Conservation (phyloP, 2,113 vertebrate species). For the Chloebia gouldiae region DNA sequence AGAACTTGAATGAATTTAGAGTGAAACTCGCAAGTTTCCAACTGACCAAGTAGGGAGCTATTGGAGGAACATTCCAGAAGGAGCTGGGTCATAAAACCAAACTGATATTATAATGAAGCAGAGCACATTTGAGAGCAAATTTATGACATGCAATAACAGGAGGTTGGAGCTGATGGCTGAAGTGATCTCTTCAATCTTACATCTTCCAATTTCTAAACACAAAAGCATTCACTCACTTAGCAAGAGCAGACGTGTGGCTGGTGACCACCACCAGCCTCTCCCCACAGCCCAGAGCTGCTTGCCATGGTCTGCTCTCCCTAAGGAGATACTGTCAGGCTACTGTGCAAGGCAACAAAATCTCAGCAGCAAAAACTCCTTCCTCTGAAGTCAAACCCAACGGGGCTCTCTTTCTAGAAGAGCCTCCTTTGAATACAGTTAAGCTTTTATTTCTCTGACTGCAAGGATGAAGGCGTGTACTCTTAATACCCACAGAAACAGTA, state of each 20-base stretch:
- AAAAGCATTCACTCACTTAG: neutral
- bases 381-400: neutral
- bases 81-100: neutral
- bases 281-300: neutral
- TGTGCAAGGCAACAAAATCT: neutral
- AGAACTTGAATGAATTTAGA: neutral
- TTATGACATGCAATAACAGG: neutral
- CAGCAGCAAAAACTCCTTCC: neutral
- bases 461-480: neutral
- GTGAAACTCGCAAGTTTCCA: neutral
- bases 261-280: neutral
- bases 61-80: neutral
- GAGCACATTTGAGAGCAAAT: neutral
- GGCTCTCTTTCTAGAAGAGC: neutral
- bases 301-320: neutral
- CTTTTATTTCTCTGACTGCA: neutral
- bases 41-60: neutral
- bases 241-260: neutral
- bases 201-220: neutral
- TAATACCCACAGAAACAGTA: neutral
- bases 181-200: neutral
- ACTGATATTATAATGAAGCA: neutral
- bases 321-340: neutral
- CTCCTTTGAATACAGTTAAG: neutral
- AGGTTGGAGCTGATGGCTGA: neutral